Evolutionary conservation across 2,797 vertebrate species (phyloP), one percentile per base, ranked within the genome.

Genomic region (Bradypodion ventrale): DNA sequence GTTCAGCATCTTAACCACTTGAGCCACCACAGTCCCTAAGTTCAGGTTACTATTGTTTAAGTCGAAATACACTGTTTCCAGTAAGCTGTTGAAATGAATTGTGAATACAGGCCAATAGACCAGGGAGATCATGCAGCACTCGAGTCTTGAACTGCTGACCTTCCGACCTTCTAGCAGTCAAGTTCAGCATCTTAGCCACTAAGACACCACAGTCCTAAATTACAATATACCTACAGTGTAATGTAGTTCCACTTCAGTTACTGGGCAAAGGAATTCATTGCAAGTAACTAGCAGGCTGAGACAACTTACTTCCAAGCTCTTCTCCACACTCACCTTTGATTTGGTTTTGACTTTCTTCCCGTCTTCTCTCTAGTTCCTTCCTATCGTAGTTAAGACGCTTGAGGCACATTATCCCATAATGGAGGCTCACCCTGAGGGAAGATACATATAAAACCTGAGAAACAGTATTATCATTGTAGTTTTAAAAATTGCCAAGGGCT

Each of bases 351-450:
- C 97, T 98, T 56, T 97, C 97, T 87, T 98, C 97, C 91, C 98
- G 91, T 93, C 97, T 96, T 90, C 97, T 95, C 88, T 98, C 98
- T 95, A 98, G 94, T 92, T 98, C 98, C 89, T 98, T 98, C 75
- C 98, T 95, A 89, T 98, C 98, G 77, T 98, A 98, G 92, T 98
- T 98, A 84, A 98, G 96, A 70, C 98, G 96, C 95, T 98, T 98
- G 91, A 98, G 95, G 93, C 98, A 98, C 97, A 98, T 98, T 92
- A 98, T 98, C 91, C 98, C 98, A 3, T 98, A 98, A 94, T 98
- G 98, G 89, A 98, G 92, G 85, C 98, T 98, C 95, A 98, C 97
- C 95, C 98, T 98, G 95, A n/a, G 79, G 84, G 74, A 32, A 85
- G 32, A 37, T 40, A 77, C 10, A 85, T 60, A 6, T 60, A 69